phyloP scores from a whole-genome alignment of 2,113 vertebrate genomes.

The Pachycephala philippinensis region DNA sequence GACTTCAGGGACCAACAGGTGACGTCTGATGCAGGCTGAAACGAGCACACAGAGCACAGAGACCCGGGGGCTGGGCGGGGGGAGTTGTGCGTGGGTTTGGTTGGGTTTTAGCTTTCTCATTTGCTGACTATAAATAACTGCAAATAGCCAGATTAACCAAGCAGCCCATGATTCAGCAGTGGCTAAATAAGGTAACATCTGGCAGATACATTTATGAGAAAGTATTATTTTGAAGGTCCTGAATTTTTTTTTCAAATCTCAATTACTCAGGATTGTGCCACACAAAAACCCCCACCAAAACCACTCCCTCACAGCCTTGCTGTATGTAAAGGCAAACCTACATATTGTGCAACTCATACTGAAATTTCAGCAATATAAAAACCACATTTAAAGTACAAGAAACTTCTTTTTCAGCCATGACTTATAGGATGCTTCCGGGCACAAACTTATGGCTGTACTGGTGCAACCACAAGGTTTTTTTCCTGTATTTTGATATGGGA shows the following conservation, averaged over 20 bases:
- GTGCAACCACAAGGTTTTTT: background rate
- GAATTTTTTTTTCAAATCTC: background rate
- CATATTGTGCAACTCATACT: background rate
- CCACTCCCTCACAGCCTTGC: background rate
- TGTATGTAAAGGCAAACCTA: background rate
- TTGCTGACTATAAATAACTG: background rate
- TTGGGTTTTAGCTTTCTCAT: background rate
- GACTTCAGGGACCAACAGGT: background rate
- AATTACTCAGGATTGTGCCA: background rate
- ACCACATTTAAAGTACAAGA: background rate
- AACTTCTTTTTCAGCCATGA: background rate
- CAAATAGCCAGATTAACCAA: background rate
- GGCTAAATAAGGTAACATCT: background rate
- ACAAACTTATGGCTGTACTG: background rate
- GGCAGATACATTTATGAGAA: background rate
- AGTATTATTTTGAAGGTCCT: background rate
- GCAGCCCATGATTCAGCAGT: background rate
- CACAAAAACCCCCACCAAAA: background rate
- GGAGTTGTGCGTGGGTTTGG: background rate
- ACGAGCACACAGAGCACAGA: accelerated
- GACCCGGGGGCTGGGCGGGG: background rate
- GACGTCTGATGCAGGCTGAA: background rate
- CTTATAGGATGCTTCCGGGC: background rate
- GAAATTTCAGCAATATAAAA: background rate
- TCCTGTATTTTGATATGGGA: background rate